Evolutionary conservation across 2,113 vertebrate genomes (phyloP), one percentile per base, ranked within the genome.

Genomic region (Myotis brandtii): DNA sequence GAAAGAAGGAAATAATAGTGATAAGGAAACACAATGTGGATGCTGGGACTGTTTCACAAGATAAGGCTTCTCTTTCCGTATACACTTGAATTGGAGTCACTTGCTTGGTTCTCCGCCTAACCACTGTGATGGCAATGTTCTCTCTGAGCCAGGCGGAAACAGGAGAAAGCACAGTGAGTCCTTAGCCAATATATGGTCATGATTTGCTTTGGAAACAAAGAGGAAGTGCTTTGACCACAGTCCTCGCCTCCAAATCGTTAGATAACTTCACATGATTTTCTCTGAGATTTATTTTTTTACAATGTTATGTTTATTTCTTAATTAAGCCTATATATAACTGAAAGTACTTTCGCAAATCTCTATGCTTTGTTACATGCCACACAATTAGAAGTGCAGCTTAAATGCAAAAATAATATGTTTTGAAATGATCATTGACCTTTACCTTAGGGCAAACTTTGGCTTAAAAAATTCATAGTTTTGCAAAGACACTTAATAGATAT

Each of bases 1-100:
- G 13, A 95, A 95, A 94, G 97, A 97, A 98, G 98, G 98, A 99
- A 99, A 99, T 98, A 98, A 98, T 99, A 98, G 97, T 96, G 97
- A 98, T 98, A 99, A 98, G 98, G 98, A 98, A 98, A 97, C 92
- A 98, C 97, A 98, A 97, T 98, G 86, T 3, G 12, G 98, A 97
- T 98, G 84, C 98, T 95, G 96, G 97, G 98, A 96, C 98, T 99
- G 98, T 98, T 98, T 75, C 82, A 87, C 30, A 75, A 98, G 99
- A 99, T 99, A 98, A 99, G 98, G 96, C 98, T 98, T 97, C 73
- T 87, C 80, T 97, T 98, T 98, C 98, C 82, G 0, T 98, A 91
- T 98, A 81, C 95, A 97, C 97, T 98, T 97, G 96, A 97, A 77
- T 89, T 92, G 93, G 82, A 98, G 97, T 97, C 95, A 95, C 48